Evolutionary conservation across 2,113 vertebrate species (phyloP).

Genomic region (Antechinus stuartii): DNA sequence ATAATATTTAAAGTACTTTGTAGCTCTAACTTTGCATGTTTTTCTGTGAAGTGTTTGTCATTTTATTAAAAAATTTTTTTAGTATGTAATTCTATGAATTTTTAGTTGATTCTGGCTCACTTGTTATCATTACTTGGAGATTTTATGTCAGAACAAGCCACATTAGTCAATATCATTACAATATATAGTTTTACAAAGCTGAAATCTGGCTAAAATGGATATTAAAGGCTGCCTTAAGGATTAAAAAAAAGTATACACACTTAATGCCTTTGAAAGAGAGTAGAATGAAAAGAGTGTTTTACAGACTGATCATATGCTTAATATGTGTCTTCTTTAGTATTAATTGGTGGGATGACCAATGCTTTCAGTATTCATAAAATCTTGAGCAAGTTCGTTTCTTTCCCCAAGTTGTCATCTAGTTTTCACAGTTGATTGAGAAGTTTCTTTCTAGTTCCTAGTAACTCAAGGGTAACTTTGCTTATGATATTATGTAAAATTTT

Average conservation of each 20-base stretch:
- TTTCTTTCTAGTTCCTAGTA: neutral
- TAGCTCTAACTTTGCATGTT: neutral
- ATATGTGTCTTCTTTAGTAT: neutral
- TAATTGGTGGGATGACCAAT: neutral
- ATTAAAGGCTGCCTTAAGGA: neutral
- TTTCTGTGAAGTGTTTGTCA: neutral
- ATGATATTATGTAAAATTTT: neutral
- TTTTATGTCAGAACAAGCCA: neutral
- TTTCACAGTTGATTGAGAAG: neutral
- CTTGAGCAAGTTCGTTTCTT: neutral
- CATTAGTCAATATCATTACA: neutral
- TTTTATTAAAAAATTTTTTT: neutral
- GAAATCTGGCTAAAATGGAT: slow-evolving; percentile 28
- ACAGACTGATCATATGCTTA: neutral
- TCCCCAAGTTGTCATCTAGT: neutral
- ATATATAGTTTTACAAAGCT: neutral
- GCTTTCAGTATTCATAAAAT: neutral
- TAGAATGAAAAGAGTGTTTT: neutral
- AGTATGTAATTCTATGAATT: neutral
- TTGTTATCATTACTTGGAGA: neutral
- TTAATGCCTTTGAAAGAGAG: neutral
- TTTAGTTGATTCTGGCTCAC: neutral
- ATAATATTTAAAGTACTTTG: neutral
- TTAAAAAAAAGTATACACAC: neutral
- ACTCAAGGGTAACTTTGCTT: neutral